phyloP scores from a whole-genome alignment of 30 jellyfish, hydroid and myxozoan species.

The Cassiopea andromeda region DNA sequence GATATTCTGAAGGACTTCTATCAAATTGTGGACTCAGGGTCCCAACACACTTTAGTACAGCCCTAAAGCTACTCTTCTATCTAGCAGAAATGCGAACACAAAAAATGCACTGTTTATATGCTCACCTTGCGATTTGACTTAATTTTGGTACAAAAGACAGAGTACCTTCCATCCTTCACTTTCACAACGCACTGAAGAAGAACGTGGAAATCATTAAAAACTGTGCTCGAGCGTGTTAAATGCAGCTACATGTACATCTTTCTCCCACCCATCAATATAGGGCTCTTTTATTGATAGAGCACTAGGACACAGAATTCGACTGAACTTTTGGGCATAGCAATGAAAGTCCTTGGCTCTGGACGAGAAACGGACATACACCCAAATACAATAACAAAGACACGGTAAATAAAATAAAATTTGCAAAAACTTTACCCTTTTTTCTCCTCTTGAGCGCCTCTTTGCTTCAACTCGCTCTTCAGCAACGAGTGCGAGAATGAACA shows the following conservation, averaged over 20 bases:
- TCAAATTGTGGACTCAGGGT: not conserved
- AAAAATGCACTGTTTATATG: not conserved
- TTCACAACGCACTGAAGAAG: constrained; percentile 46
- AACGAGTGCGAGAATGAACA: not conserved
- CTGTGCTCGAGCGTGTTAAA: too few relatives aligned
- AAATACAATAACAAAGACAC: not conserved
- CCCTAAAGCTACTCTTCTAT: not conserved
- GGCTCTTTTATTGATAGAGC: too few relatives aligned
- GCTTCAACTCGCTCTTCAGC: constrained; percentile 23
- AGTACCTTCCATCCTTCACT: constrained; percentile 49
- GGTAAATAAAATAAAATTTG: not conserved
- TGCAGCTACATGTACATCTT: too few relatives aligned
- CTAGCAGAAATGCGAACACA: not conserved
- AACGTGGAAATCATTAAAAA: too few relatives aligned
- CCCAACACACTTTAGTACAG: not conserved
- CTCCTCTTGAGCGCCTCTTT: constrained; percentile 28
- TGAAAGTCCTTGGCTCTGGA: not conserved
- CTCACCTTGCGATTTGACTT: constrained; percentile 53
- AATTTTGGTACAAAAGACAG: constrained; percentile 50
- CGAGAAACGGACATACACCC: not conserved
- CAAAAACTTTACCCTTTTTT: constrained; percentile 23
- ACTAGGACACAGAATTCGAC: too few relatives aligned
- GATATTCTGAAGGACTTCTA: too few relatives aligned
- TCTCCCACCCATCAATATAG: too few relatives aligned
- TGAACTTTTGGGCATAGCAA: too few relatives aligned